A percentile compares a stretch with the other conserved stretches of the same genome.
phyloP scores from a whole-genome alignment of 2,888 invertebrate genomes.

The Hybos culiciformis region DNA sequence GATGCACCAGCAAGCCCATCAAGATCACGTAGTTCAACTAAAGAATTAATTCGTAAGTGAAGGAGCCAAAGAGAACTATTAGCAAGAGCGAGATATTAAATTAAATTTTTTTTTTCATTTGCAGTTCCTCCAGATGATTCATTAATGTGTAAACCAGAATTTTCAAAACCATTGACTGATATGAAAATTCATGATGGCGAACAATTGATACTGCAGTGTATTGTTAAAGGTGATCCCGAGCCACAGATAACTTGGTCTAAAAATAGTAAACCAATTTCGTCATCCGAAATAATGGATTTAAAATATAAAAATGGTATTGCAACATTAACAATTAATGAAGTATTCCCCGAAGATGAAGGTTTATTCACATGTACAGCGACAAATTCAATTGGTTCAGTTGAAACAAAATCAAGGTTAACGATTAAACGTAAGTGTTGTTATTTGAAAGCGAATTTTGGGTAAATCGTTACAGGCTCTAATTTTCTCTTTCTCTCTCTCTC shows the following conservation, averaged over 20 bases:
- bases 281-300: slow-evolving; percentile 75
- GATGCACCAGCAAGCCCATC: slow-evolving; percentile 68
- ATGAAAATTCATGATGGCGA: slow-evolving; percentile 78
- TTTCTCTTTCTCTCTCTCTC: no score
- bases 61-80: no score
- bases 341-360: slow-evolving; percentile 91
- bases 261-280: slow-evolving; percentile 59
- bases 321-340: slow-evolving; percentile 75
- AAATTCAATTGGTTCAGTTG: slow-evolving; percentile 76
- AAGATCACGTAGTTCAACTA: slow-evolving; percentile 76
- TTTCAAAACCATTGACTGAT: slow-evolving; percentile 62
- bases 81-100: background rate
- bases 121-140: slow-evolving; percentile 76
- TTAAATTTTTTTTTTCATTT: slow-evolving; percentile 14
- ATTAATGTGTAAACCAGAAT: slow-evolving; percentile 74
- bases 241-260: slow-evolving; percentile 85
- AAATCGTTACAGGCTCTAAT: background rate
- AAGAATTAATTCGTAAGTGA: slow-evolving; percentile 54
- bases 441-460: background rate
- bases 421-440: slow-evolving; percentile 57
- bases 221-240: slow-evolving; percentile 84
- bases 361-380: slow-evolving; percentile 80
- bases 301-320: slow-evolving; percentile 86
- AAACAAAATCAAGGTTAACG: slow-evolving; percentile 70
- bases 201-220: slow-evolving; percentile 63